Conservation (phyloP, 2,797 vertebrate genomes). For the Nannoperca obscura region DNA sequence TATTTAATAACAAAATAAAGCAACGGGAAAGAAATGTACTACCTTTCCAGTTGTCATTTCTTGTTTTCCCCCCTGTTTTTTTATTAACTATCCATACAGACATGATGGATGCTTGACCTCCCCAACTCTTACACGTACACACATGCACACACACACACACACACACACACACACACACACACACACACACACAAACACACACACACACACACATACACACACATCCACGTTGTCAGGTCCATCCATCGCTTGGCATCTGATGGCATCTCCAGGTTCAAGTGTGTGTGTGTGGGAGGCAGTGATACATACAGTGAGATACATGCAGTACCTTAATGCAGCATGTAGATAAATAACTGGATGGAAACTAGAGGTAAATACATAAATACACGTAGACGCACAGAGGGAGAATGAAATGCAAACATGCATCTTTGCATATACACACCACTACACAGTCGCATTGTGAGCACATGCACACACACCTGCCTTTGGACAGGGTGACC, state of each 20-base stretch:
- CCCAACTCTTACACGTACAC: slow-evolving; percentile 20
- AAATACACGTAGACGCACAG: background rate
- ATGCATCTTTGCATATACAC: slow-evolving; percentile 39
- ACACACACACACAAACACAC: slow-evolving; percentile 17
- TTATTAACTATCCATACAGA: slow-evolving; percentile 18
- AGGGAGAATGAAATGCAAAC: slow-evolving; percentile 17
- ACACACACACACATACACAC: slow-evolving; percentile 18
- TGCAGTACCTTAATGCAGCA: slow-evolving; percentile 3
- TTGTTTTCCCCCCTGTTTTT: background rate
- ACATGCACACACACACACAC: slow-evolving; percentile 25
- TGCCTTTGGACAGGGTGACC: slow-evolving; percentile 80
- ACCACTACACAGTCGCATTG: slow-evolving; percentile 25
- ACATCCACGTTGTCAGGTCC: slow-evolving; percentile 39
- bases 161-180: slow-evolving; percentile 4
- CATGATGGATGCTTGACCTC: slow-evolving; percentile 46
- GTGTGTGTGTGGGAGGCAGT: slow-evolving; percentile 23
- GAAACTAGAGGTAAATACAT: background rate
- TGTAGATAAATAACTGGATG: background rate
- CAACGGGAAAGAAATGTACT: background rate
- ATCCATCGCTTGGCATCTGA: slow-evolving; percentile 51
- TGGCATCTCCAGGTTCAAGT: slow-evolving; percentile 56
- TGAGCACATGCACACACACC: slow-evolving; percentile 52
- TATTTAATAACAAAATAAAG: background rate
- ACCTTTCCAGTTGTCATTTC: background rate
- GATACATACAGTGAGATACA: slow-evolving; percentile 27